Percentiles rank a stretch among this genome's conserved stretches.
phyloP scores from a whole-genome alignment of 2,797 vertebrate genomes.

The Setipinna tenuifilis region DNA sequence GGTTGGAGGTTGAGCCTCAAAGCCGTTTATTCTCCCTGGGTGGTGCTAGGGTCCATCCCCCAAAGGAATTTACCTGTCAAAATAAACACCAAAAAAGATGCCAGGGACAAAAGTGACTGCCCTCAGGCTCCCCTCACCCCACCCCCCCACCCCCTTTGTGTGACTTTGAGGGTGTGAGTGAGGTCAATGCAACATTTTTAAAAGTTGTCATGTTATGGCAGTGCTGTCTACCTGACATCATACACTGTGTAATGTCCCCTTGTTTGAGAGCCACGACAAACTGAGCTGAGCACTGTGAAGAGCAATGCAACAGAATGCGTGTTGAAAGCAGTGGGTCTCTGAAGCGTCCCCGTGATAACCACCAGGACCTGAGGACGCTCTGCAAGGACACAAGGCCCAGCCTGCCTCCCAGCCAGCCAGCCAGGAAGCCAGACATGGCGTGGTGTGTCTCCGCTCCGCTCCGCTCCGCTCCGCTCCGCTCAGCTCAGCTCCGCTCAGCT shows the following conservation, averaged over 20 bases:
- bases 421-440: neutral
- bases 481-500: neutral
- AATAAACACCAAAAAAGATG: conserved; percentile 4
- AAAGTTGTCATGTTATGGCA: neutral
- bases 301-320: neutral
- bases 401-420: neutral
- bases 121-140: too few species aligned
- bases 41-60: neutral
- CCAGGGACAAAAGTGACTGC: neutral
- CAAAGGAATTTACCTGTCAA: conserved; percentile 18
- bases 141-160: neutral
- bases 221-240: conserved; percentile 27
- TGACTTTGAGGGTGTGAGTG: neutral
- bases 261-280: neutral
- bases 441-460: neutral
- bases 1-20: neutral
- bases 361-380: too few species aligned
- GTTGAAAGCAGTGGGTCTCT: neutral
- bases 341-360: too few species aligned
- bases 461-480: neutral
- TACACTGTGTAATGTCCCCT: neutral
- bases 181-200: neutral
- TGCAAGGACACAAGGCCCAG: too few species aligned
- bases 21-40: conserved; percentile 12
- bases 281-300: neutral